A percentile compares a stretch with the other conserved stretches of the same genome.
phyloP scores from a whole-genome alignment of 2,113 vertebrate genomes.

The Pimephales promelas region DNA sequence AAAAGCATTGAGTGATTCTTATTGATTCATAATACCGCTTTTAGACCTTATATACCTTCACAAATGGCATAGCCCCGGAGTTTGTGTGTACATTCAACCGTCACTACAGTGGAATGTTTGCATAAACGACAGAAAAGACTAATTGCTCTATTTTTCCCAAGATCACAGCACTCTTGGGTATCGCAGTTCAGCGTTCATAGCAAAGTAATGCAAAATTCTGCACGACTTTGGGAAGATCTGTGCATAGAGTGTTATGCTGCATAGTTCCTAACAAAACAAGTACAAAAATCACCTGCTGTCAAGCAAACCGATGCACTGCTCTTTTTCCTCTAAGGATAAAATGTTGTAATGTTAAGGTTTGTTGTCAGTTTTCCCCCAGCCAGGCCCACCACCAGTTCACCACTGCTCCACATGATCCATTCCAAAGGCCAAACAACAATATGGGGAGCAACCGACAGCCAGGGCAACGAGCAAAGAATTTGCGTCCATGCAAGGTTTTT shows the following conservation, averaged over 20 bases:
- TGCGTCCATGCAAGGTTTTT: background rate
- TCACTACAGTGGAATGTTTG: constrained; percentile 26
- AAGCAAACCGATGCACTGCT: constrained; percentile 1
- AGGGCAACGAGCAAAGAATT: background rate
- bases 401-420: background rate
- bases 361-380: constrained; percentile 11
- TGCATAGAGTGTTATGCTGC: constrained; percentile 8
- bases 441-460: background rate
- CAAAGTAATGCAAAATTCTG: constrained; percentile 40
- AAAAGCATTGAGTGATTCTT: background rate
- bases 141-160: constrained; percentile 29
- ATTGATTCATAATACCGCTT: background rate
- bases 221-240: constrained; percentile 27
- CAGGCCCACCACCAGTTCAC: background rate
- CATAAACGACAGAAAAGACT: constrained; percentile 38
- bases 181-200: constrained; percentile 11
- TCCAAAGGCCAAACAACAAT: constrained; percentile 9
- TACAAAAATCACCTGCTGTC: background rate
- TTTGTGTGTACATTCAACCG: constrained; percentile 20
- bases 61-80: background rate
- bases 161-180: background rate
- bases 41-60: background rate
- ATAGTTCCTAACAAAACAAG: background rate
- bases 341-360: constrained; percentile 36
- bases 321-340: constrained; percentile 24